Conservation (phyloP, 2,113 vertebrate species). For the Planiliza haematocheilus region DNA sequence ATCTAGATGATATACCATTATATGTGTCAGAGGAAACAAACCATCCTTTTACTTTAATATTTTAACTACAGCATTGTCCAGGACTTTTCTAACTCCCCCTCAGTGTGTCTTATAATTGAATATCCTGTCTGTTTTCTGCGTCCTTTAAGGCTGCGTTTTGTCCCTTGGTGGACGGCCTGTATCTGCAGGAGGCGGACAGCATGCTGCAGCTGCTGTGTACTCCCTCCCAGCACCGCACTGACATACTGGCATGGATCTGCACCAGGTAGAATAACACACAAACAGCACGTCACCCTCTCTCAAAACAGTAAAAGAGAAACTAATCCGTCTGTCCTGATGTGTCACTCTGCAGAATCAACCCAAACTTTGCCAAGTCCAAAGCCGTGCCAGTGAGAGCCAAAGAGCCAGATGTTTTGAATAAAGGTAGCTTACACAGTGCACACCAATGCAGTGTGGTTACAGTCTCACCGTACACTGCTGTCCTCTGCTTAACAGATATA, state of each 20-base stretch:
- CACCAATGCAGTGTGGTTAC: no score
- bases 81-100: no score
- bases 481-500: conserved; percentile 80
- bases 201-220: conserved; percentile 85
- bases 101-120: no score
- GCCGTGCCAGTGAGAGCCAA: conserved; percentile 57
- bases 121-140: not conserved
- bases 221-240: conserved; percentile 85
- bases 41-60: no score
- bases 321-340: not conserved
- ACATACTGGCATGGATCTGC: conserved; percentile 89
- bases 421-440: no score
- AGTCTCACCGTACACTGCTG: not conserved
- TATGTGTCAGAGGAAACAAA: no score
- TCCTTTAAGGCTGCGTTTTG: conserved; percentile 80
- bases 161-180: conserved; percentile 84
- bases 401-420: conserved; percentile 72
- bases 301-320: not conserved
- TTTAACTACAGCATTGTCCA: no score
- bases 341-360: conserved; percentile 70
- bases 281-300: not conserved
- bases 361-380: conserved; percentile 65
- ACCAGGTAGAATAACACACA: conserved; percentile 71
- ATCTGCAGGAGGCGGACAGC: conserved; percentile 81
- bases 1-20: no score